Evolutionary conservation across 2,888 invertebrate genomes (phyloP), one percentile per base, ranked within the genome.

Genomic region (Cinara cedri): DNA sequence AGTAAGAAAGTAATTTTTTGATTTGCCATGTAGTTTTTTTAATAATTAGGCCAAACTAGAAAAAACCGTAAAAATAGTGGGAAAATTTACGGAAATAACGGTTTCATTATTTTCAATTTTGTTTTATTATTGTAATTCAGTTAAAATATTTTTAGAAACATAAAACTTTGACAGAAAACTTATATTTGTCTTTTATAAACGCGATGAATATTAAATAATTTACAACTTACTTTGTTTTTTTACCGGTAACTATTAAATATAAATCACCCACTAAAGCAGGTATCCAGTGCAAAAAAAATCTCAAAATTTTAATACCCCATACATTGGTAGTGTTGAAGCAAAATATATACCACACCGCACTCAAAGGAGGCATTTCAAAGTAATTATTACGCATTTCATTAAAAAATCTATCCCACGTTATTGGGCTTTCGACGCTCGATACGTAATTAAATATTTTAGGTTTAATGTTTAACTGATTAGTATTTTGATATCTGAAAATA

Each of bases 391-490:
- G 8, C 2, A 49, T n/a, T 51, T 51, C n/a, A 24, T 24, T 51
- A 1, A 51, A 26, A 10, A 16, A 11, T 4, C 0, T 10, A 0
- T 21, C 10, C 68, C 68, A 68, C 0, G n/a, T 26, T 4, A 68
- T 2, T n/a, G 68, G 51, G 16, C 51, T 26, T 9, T 68, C 26
- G 3, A 26, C 68, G 3, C 68, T 26, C 0, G 68, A 68, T 9
- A 68, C 51, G n/a, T 68, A 68, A 51, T 68, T 68, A 9, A n/a
- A 68, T 68, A 68, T 51, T 26, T 24, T 68, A 0, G 68, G 49
- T 51, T 51, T 4, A 10, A 51, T 26, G 0, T 10, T 16, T 0
- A 26, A 11, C 2, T 2, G 6, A n/a, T 26, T 16, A 26, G 9
- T 10, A 3, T 68, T 26, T 26, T 21, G 26, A 68, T 51, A 21